Conservation (phyloP, 1,140 invertebrate species). For the Temnothorax nylanderi region DNA sequence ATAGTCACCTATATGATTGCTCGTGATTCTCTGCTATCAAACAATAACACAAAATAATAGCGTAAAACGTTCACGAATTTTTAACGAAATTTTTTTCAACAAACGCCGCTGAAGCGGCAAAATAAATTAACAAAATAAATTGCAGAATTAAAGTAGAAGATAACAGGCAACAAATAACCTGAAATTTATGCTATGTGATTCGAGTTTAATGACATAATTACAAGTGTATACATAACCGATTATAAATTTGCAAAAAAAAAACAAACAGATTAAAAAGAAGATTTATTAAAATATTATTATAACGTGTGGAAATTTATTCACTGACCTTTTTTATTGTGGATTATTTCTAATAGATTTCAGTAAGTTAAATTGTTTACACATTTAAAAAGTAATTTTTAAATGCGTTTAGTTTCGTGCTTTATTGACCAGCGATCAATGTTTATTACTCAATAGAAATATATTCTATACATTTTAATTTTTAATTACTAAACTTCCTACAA, state of each 20-base stretch:
- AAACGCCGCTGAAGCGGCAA: too few species aligned
- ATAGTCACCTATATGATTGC: slow-evolving; percentile 11
- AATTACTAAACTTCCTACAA: too few species aligned
- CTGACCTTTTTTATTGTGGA: background rate
- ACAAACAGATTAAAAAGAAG: background rate
- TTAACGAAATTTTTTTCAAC: background rate
- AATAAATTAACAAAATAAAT: background rate
- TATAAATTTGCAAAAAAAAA: background rate
- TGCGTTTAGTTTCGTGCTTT: background rate
- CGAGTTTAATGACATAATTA: background rate
- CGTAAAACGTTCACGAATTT: background rate
- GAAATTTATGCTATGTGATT: background rate
- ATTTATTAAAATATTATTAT: background rate
- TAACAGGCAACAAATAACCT: background rate
- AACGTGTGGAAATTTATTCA: background rate
- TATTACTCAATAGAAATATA: background rate
- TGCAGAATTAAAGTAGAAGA: background rate
- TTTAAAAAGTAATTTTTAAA: background rate
- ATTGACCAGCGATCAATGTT: background rate
- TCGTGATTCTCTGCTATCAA: background rate
- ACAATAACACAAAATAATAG: background rate
- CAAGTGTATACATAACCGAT: background rate
- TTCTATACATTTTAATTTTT: background rate
- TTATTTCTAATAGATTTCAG: background rate
- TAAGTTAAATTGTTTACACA: background rate